These are phyloP conservation scores for Struthio camelus DNA, from an alignment of 2,113 vertebrate genomes.

Conservation along the genomic window DNA sequence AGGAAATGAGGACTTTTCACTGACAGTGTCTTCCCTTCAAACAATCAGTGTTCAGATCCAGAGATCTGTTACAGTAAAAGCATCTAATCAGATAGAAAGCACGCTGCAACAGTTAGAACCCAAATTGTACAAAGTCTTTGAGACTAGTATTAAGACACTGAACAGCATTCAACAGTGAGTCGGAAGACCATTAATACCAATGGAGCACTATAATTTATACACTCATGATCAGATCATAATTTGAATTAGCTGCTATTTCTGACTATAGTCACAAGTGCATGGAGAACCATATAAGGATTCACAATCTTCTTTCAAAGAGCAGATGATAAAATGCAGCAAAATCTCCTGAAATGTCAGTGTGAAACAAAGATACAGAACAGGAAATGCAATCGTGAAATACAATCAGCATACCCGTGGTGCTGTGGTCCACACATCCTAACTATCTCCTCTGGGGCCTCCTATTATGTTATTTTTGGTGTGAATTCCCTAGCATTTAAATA, in stretches of 20 bases:
- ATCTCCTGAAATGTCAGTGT: slow-evolving; percentile 3
- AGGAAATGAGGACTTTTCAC: not conserved
- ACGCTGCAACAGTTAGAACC: not conserved
- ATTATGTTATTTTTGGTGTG: not conserved
- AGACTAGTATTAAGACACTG: not conserved
- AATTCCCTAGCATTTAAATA: slow-evolving; percentile 20
- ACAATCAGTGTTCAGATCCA: not conserved
- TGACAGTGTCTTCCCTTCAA: not conserved
- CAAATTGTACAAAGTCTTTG: not conserved
- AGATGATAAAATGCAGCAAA: slow-evolving; percentile 35
- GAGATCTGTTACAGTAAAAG: not conserved
- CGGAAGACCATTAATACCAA: slow-evolving; percentile 8
- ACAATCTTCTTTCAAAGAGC: slow-evolving; percentile 51
- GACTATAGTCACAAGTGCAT: slow-evolving; percentile 36
- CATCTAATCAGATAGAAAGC: not conserved
- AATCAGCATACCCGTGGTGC: slow-evolving; percentile 48
- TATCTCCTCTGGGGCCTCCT: not conserved
- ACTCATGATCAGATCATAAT: slow-evolving; percentile 10
- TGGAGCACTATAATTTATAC: slow-evolving; percentile 21
- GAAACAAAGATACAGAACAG: slow-evolving; percentile 58
- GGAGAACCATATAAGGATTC: slow-evolving; percentile 47
- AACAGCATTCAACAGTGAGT: not conserved
- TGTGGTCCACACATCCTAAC: not conserved
- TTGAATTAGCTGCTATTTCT: slow-evolving; percentile 35
- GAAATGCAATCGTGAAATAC: slow-evolving; percentile 49